A percentile compares a stretch with the other conserved stretches of the same genome.
These are phyloP conservation scores for Hydrochoerus hydrochaeris DNA, from an alignment of 2,113 vertebrate species.

Conservation along the genomic window DNA sequence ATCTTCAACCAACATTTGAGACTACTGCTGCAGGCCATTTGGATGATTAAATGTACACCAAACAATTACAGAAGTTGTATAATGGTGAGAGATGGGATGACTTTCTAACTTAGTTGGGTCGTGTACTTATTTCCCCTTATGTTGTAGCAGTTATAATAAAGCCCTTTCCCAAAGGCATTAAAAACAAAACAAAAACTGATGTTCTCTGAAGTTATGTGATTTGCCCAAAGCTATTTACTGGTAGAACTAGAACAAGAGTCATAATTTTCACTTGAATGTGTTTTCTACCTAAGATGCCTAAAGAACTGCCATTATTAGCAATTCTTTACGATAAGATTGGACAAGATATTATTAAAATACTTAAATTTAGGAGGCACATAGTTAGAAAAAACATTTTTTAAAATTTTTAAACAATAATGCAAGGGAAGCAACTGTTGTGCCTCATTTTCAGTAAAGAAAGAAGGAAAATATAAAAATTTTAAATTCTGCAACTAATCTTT, in stretches of 20 bases:
- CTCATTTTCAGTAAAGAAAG: neutral
- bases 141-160: neutral
- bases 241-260: neutral
- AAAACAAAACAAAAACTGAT: neutral
- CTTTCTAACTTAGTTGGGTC: neutral
- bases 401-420: neutral
- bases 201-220: neutral
- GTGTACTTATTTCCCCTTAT: neutral
- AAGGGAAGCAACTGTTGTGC: neutral
- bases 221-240: neutral
- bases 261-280: neutral
- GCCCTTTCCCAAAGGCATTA: neutral
- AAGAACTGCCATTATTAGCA: neutral
- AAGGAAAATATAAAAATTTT: slow-evolving; percentile 33
- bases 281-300: neutral
- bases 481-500: neutral
- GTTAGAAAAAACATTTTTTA: neutral
- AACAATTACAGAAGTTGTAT: neutral
- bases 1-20: neutral
- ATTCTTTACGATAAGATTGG: slow-evolving; percentile 28
- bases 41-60: neutral
- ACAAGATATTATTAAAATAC: neutral
- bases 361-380: neutral
- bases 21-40: neutral
- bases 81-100: neutral